These are phyloP conservation scores for Brachyptera risi DNA, from an alignment of 2,888 invertebrate genomes.

Conservation along the genomic window DNA sequence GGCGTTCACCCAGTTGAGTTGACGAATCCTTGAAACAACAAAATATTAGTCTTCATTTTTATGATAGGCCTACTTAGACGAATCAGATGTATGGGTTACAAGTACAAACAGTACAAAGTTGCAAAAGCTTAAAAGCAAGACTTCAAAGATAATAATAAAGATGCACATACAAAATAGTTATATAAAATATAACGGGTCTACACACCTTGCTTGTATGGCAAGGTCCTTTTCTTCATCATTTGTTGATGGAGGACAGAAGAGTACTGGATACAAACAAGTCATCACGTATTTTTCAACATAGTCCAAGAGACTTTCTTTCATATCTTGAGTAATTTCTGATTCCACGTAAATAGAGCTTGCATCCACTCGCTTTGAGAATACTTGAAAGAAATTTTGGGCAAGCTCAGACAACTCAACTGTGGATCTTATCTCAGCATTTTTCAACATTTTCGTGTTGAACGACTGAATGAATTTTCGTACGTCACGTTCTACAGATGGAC, in stretches of 20 bases:
- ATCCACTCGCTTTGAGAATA: conserved; percentile 68
- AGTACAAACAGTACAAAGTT: background rate
- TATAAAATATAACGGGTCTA: too few species aligned
- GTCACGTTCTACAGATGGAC: conserved; percentile 53
- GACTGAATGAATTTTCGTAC: conserved; percentile 63
- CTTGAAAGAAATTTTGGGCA: conserved; percentile 87
- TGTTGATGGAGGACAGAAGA: conserved; percentile 87
- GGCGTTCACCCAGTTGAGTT: conserved; percentile 94
- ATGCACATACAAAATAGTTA: too few species aligned
- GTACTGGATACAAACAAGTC: conserved; percentile 76
- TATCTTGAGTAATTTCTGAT: conserved; percentile 61
- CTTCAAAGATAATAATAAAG: too few species aligned
- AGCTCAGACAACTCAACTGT: conserved; percentile 86
- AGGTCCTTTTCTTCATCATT: conserved; percentile 94
- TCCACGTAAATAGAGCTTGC: conserved; percentile 57
- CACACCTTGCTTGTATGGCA: conserved; percentile 71
- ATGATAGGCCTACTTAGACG: background rate
- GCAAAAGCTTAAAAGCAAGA: too few species aligned
- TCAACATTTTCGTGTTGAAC: conserved; percentile 61
- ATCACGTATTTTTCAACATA: conserved; percentile 93
- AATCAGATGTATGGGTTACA: too few species aligned
- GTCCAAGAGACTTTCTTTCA: conserved; percentile 79
- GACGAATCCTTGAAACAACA: conserved; percentile 65
- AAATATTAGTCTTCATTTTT: background rate
- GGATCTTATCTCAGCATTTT: conserved; percentile 55